Evolutionary conservation across 2,113 vertebrate species (phyloP).

Genomic region (Chlorodrepanis virens): DNA sequence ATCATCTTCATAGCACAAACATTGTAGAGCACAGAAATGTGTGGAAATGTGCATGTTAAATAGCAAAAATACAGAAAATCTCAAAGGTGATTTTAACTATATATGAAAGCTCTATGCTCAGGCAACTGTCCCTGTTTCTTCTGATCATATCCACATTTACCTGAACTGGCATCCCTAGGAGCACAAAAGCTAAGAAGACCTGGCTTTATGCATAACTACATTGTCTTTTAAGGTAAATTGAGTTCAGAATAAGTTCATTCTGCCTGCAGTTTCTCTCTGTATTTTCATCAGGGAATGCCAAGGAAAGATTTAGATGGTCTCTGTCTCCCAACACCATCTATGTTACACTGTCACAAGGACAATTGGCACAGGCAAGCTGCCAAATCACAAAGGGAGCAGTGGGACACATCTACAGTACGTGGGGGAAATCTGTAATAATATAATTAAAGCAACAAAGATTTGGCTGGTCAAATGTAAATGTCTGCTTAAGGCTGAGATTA

Average conservation of each 20-base stretch:
- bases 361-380: not conserved
- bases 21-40: not conserved
- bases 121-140: not conserved
- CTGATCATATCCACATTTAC: not conserved
- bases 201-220: not conserved
- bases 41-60: not conserved
- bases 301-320: not conserved
- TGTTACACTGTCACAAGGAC: not conserved
- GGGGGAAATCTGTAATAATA: constrained; percentile 10
- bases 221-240: not conserved
- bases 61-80: not conserved
- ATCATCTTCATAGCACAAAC: not conserved
- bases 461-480: not conserved
- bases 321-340: not conserved
- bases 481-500: not conserved
- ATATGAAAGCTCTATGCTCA: not conserved
- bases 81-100: not conserved
- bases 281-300: not conserved
- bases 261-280: not conserved
- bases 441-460: not conserved
- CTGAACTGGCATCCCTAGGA: not conserved
- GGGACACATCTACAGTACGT: not conserved
- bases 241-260: not conserved
- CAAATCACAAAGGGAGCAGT: constrained; percentile 1
- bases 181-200: not conserved